A percentile compares a stretch with the other conserved stretches of the same genome.
Evolutionary conservation across 37 sponge, comb jelly and placozoan genomes (phyloP).

Genomic region (Theonella swinhoei): DNA sequence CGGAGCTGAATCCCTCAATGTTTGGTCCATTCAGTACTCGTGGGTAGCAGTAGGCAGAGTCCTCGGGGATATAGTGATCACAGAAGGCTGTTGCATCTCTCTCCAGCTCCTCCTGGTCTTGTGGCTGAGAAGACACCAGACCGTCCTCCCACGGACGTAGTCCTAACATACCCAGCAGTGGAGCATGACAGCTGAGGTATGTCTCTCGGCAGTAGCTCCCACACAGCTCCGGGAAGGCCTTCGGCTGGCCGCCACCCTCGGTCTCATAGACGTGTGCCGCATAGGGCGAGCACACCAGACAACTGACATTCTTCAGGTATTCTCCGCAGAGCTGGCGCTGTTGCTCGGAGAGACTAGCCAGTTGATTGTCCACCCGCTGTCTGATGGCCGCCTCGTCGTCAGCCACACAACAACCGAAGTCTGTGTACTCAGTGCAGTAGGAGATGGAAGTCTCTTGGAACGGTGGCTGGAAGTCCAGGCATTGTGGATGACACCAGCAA

Average conservation of each 20-base stretch:
- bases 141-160: not conserved
- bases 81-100: not conserved
- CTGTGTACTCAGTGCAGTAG: not conserved
- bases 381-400: not conserved
- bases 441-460: not conserved
- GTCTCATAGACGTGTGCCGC: not conserved
- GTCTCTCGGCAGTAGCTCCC: not conserved
- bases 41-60: not conserved
- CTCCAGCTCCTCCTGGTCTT: not conserved
- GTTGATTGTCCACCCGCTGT: not conserved
- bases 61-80: not conserved
- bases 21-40: slow-evolving; percentile 14
- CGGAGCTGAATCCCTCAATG: not conserved
- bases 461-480: not conserved
- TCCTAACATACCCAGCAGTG: not conserved
- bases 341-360: not conserved
- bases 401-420: not conserved
- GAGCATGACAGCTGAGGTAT: not conserved
- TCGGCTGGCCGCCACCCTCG: not conserved
- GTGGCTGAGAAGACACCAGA: not conserved
- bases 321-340: not conserved
- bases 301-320: not conserved
- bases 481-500: slow-evolving; percentile 54
- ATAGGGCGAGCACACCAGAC: not conserved
- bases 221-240: not conserved